These are phyloP conservation scores for Blastobasis adustella DNA, from an alignment of 2,888 invertebrate species.

Conservation along the genomic window DNA sequence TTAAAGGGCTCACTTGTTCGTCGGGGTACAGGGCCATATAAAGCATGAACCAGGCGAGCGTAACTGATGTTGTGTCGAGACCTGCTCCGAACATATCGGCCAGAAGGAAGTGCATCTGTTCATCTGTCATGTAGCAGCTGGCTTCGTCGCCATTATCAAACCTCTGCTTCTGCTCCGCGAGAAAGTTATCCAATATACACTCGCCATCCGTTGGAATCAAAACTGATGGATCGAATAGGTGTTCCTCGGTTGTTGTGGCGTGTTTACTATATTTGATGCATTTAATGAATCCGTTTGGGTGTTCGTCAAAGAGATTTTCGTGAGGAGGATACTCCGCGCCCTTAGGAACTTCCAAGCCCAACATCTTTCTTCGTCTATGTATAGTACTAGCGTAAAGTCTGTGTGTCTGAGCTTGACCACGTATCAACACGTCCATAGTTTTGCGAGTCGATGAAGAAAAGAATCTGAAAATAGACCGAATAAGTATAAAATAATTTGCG, in stretches of 20 bases:
- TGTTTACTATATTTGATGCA: conserved; percentile 61
- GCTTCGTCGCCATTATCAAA: conserved; percentile 49
- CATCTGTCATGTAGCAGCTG: conserved; percentile 73
- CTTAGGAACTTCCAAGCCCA: conserved; percentile 37
- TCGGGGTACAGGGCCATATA: conserved; percentile 82
- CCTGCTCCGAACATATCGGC: conserved; percentile 92
- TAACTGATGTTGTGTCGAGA: conserved; percentile 87
- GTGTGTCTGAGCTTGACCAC: conserved; percentile 84
- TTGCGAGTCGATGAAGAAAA: conserved; percentile 76
- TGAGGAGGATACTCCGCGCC: conserved; percentile 45
- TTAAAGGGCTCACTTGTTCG: conserved; percentile 68
- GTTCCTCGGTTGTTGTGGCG: conserved; percentile 38
- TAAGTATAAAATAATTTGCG: too few species aligned
- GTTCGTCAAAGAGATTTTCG: conserved; percentile 40
- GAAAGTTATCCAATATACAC: conserved; percentile 79
- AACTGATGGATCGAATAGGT: conserved; percentile 57
- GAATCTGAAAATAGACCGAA: conserved; percentile 54
- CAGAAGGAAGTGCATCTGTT: conserved; percentile 83
- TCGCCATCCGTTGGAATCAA: conserved; percentile 56
- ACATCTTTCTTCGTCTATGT: conserved; percentile 62
- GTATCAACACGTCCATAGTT: conserved; percentile 78
- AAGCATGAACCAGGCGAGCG: conserved; percentile 87
- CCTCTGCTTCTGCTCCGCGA: conserved; percentile 75
- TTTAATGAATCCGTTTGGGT: conserved; percentile 55
- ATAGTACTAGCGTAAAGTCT: conserved; percentile 81